A percentile compares a stretch with the other conserved stretches of the same genome.
These are phyloP conservation scores for Sternotherus odoratus DNA, from an alignment of 2,797 vertebrate genomes.

Conservation along the genomic window DNA sequence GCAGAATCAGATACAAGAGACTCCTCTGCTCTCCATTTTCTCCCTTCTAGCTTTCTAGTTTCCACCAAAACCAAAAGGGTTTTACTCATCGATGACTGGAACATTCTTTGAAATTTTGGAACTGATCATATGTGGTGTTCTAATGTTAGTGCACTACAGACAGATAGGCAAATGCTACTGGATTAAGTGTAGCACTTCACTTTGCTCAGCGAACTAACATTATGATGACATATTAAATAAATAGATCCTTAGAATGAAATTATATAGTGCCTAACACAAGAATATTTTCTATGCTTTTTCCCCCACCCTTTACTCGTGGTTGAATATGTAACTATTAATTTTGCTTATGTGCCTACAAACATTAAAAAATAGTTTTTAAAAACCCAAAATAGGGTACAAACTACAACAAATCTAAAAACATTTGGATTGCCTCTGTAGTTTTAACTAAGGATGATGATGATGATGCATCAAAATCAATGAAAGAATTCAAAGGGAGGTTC, in stretches of 20 bases:
- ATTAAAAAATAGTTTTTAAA: neutral
- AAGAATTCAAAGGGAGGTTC: neutral
- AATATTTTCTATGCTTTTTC: neutral
- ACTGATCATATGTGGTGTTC: neutral
- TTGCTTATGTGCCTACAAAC: neutral
- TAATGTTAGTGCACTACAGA: neutral
- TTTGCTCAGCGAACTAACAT: neutral
- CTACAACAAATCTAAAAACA: neutral
- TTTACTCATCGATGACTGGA: neutral
- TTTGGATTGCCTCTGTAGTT: neutral
- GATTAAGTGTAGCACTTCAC: neutral
- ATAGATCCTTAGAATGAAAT: neutral
- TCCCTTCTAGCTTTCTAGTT: neutral
- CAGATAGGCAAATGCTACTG: neutral
- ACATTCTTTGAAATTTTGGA: neutral
- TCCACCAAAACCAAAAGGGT: neutral
- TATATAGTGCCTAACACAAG: neutral
- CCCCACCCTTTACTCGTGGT: neutral
- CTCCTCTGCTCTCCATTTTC: neutral
- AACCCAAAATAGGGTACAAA: neutral
- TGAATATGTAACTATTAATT: neutral
- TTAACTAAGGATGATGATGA: neutral
- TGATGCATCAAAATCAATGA: neutral
- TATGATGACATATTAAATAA: neutral
- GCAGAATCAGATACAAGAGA: neutral